phyloP scores from a whole-genome alignment of 2,797 vertebrate genomes.

The Pangasius sanitwongsei region DNA sequence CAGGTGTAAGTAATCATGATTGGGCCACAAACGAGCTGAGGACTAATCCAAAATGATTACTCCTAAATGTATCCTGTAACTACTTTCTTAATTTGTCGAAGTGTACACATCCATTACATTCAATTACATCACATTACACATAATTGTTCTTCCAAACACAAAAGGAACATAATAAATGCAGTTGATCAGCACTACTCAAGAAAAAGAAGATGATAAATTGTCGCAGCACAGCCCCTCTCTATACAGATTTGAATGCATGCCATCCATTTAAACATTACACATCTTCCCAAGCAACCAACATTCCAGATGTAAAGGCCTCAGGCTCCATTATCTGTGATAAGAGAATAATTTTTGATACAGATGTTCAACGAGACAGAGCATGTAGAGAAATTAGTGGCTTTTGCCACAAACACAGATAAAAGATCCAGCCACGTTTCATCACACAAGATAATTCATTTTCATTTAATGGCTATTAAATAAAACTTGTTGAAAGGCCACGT shows the following conservation, averaged over 20 bases:
- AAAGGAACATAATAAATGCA: background rate
- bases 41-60: conserved; percentile 33
- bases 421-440: conserved; percentile 10
- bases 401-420: conserved; percentile 31
- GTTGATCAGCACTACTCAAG: conserved; percentile 22
- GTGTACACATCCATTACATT: background rate
- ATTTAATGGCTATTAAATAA: conserved; percentile 43
- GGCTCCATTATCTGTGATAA: conserved; percentile 1
- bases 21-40: conserved; percentile 5
- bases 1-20: conserved; percentile 22
- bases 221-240: background rate
- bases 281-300: background rate
- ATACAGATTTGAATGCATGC: background rate
- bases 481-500: conserved; percentile 24
- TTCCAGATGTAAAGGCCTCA: background rate
- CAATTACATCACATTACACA: background rate
- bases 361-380: conserved; percentile 31
- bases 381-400: conserved; percentile 18
- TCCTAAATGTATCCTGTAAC: conserved; percentile 16
- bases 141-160: conserved; percentile 2
- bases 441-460: conserved; percentile 42
- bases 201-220: conserved; percentile 23
- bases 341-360: conserved; percentile 11
- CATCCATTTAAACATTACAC: background rate
- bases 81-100: conserved; percentile 28